Conservation (phyloP, 2,113 vertebrate genomes). For the Genyomyrus donnyi region DNA sequence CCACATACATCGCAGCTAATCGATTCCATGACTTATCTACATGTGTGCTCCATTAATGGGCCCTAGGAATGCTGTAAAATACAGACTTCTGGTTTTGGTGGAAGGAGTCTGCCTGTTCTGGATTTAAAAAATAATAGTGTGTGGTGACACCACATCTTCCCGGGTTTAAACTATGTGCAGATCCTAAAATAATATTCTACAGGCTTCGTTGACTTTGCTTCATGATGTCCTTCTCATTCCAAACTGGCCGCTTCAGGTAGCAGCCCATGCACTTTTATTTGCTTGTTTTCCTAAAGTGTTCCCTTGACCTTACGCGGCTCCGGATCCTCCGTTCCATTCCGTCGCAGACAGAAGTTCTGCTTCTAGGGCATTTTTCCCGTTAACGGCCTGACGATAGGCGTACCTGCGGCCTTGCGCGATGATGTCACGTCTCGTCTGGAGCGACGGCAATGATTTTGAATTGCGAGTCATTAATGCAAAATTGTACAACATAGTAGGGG, state of each 20-base stretch:
- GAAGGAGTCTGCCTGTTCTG: slow-evolving; percentile 65
- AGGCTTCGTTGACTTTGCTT: slow-evolving; percentile 37
- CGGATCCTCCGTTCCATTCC: background rate
- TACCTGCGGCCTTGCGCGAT: slow-evolving; percentile 51
- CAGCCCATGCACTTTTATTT: background rate
- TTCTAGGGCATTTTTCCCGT: background rate
- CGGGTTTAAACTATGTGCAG: slow-evolving; percentile 41
- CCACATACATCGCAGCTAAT: slow-evolving; percentile 65
- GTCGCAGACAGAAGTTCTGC: background rate
- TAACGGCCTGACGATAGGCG: slow-evolving; percentile 30
- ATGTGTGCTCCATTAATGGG: slow-evolving; percentile 65
- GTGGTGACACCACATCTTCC: slow-evolving; percentile 54
- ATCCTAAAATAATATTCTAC: slow-evolving; percentile 37
- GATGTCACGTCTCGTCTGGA: slow-evolving; percentile 59
- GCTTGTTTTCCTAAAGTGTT: slow-evolving; percentile 10
- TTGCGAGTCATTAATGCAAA: slow-evolving; percentile 40
- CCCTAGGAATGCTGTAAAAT: slow-evolving; percentile 56
- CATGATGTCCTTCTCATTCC: slow-evolving; percentile 20
- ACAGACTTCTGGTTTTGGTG: slow-evolving; percentile 59
- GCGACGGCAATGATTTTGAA: slow-evolving; percentile 47
- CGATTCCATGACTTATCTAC: slow-evolving; percentile 62
- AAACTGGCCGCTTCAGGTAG: background rate
- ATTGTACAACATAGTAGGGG: slow-evolving; percentile 47
- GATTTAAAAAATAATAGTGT: slow-evolving; percentile 64
- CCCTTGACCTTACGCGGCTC: slow-evolving; percentile 25